A percentile compares a stretch with the other conserved stretches of the same genome.
phyloP scores from a whole-genome alignment of 2,113 vertebrate genomes.

The Rhodinocichla rosea region DNA sequence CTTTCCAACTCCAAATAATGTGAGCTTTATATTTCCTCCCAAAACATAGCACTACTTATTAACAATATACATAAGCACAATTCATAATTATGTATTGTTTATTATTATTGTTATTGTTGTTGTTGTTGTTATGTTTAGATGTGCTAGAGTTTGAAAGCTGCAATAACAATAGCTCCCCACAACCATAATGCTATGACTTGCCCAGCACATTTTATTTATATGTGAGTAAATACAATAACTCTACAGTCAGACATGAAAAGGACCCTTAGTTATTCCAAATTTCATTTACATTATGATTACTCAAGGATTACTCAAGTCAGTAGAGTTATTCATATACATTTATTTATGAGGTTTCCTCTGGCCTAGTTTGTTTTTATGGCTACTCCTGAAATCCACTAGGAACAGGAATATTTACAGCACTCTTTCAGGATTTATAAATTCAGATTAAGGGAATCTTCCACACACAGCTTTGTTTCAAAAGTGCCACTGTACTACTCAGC shows the following conservation, averaged over 20 bases:
- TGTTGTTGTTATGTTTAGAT: neutral
- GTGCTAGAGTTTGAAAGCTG: neutral
- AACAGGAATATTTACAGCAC: neutral
- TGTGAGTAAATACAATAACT: neutral
- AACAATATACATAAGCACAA: neutral
- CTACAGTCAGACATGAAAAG: neutral
- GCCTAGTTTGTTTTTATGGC: neutral
- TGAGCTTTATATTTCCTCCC: neutral
- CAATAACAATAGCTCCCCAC: neutral
- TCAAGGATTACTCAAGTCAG: neutral
- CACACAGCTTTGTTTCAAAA: neutral
- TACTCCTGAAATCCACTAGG: neutral
- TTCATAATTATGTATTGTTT: neutral
- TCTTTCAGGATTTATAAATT: neutral
- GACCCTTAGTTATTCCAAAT: neutral
- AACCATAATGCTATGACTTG: neutral
- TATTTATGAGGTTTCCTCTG: neutral
- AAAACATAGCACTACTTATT: neutral
- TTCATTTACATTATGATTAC: neutral
- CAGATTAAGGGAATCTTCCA: neutral
- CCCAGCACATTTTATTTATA: neutral
- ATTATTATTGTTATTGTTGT: neutral
- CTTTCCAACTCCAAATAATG: neutral
- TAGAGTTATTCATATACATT: neutral
- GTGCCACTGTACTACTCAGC: neutral